Evolutionary conservation across 1,140 invertebrate species (phyloP).

Genomic region (Ditylenchus dipsaci): DNA sequence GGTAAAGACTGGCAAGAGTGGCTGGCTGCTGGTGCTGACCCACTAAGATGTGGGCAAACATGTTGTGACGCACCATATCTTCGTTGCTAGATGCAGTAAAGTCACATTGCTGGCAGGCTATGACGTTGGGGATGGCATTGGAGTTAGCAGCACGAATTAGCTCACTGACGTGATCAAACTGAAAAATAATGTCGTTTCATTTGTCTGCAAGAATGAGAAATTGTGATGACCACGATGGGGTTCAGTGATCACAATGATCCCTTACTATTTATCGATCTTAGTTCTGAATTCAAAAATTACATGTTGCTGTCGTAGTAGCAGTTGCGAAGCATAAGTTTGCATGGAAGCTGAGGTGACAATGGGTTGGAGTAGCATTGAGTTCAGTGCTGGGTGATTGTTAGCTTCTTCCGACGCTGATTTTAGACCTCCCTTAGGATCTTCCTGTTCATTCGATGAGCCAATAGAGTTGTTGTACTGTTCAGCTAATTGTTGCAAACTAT

Average conservation of each 20-base stretch:
- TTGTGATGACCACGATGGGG: background rate
- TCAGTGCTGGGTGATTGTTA: slow-evolving; percentile 15
- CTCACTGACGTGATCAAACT: slow-evolving; percentile 34
- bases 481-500: slow-evolving; percentile 1
- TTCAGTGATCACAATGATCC: too few relatives aligned
- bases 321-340: slow-evolving; percentile 39
- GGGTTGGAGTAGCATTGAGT: slow-evolving; percentile 15
- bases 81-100: slow-evolving; percentile 13
- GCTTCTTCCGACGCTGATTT: background rate
- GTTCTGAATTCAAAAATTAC: too few relatives aligned
- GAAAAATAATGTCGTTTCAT: background rate
- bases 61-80: slow-evolving; percentile 18
- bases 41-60: slow-evolving; percentile 21
- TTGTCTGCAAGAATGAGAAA: too few relatives aligned
- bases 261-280: too few relatives aligned
- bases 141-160: slow-evolving; percentile 48
- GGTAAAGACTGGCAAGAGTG: slow-evolving; percentile 22
- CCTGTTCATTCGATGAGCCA: slow-evolving; percentile 14
- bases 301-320: slow-evolving; percentile 16
- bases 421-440: slow-evolving; percentile 13
- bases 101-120: slow-evolving; percentile 5
- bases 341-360: slow-evolving; percentile 32
- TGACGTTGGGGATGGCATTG: slow-evolving; percentile 42
- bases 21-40: slow-evolving; percentile 16
- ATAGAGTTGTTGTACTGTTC: slow-evolving; percentile 19